These are phyloP conservation scores for Megalops cyprinoides DNA, from an alignment of 2,797 vertebrate genomes.

Conservation along the genomic window DNA sequence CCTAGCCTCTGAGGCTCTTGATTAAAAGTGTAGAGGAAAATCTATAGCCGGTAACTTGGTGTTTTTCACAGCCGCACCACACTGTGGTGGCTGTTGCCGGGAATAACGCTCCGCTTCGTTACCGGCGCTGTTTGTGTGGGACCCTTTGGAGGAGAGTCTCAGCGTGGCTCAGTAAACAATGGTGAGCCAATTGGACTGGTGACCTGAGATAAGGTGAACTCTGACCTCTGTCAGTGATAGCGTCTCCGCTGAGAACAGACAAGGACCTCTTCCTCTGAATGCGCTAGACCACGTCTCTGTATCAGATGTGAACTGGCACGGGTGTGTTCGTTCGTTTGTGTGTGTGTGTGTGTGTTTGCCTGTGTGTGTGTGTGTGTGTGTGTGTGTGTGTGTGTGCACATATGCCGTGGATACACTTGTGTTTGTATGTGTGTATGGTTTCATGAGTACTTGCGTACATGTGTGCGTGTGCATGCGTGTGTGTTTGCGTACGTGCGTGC, in stretches of 20 bases:
- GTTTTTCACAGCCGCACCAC: background rate
- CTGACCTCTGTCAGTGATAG: conserved; percentile 40
- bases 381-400: background rate
- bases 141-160: too few species aligned
- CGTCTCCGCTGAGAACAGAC: background rate
- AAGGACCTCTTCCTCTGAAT: background rate
- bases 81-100: background rate
- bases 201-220: conserved; percentile 44
- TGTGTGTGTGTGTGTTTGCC: background rate
- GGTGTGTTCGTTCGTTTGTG: background rate
- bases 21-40: conserved; percentile 28
- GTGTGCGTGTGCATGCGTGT: background rate
- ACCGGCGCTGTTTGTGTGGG: too few species aligned
- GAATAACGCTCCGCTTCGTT: background rate
- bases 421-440: background rate
- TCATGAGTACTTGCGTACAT: too few species aligned
- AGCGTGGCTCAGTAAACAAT: background rate
- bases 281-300: background rate
- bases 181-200: conserved; percentile 34
- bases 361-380: background rate
- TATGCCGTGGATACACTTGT: background rate
- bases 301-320: background rate
- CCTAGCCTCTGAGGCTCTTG: conserved; percentile 23
- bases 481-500: background rate
- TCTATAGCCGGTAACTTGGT: conserved; percentile 27